A percentile compares a stretch with the other conserved stretches of the same genome.
phyloP scores from a whole-genome alignment of 2,113 vertebrate genomes.

The Gasterosteus aculeatus region DNA sequence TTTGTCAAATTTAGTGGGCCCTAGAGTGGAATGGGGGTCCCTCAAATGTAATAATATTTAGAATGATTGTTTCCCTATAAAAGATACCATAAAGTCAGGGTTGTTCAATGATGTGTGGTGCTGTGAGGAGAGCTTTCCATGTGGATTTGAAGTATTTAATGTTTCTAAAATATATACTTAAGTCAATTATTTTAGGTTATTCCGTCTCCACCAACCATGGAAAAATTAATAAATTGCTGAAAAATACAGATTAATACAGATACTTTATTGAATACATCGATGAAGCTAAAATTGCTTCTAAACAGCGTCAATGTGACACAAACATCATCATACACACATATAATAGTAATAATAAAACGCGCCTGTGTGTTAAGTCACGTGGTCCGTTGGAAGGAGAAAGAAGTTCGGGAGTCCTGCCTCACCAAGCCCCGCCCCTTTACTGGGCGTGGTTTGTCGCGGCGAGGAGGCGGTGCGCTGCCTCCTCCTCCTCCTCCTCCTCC shows the following conservation, averaged over 20 bases:
- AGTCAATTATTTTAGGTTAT: background rate
- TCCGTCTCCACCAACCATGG: no score
- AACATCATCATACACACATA: no score
- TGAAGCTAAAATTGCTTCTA: background rate
- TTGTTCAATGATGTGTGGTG: background rate
- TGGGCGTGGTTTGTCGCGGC: conserved; percentile 54
- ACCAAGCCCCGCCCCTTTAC: conserved; percentile 52
- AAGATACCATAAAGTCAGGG: background rate
- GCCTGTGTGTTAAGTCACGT: background rate
- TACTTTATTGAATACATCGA: background rate
- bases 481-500: background rate
- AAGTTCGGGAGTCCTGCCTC: conserved; percentile 44
- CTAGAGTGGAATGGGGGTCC: background rate
- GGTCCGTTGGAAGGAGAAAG: background rate
- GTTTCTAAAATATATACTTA: background rate
- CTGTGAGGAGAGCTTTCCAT: background rate
- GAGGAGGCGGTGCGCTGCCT: background rate
- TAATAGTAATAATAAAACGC: background rate
- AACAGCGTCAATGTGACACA: background rate
- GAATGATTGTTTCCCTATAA: background rate
- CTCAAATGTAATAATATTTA: background rate
- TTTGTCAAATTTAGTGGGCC: background rate
- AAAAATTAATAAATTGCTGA: background rate
- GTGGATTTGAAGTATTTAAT: background rate
- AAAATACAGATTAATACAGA: background rate